These are phyloP conservation scores for Mesodorylaimus sp. DNA, from an alignment of 2,888 invertebrate genomes.

Conservation along the genomic window DNA sequence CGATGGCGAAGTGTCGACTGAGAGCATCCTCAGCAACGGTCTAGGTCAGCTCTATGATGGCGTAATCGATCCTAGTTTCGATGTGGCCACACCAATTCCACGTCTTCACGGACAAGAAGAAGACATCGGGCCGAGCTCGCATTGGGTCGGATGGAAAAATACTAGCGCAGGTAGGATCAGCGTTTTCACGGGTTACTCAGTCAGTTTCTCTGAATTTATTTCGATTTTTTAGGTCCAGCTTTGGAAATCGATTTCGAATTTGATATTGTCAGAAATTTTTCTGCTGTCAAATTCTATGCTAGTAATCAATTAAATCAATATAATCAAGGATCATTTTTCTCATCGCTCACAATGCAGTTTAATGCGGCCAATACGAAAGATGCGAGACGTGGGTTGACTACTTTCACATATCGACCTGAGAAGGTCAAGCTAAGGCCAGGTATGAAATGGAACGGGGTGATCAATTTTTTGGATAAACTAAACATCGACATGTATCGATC, in stretches of 20 bases:
- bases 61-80: constrained; percentile 11
- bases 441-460: too few species aligned
- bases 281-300: constrained; percentile 56
- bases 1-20: constrained; percentile 46
- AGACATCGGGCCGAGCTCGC: constrained; percentile 42
- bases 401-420: too few species aligned
- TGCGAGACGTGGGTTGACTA: too few species aligned
- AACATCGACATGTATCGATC: too few species aligned
- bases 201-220: too few species aligned
- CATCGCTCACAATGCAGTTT: too few species aligned
- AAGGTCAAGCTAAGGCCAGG: too few species aligned
- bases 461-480: too few species aligned
- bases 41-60: constrained; percentile 49
- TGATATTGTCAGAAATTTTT: constrained; percentile 67
- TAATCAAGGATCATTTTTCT: too few species aligned
- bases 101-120: too few species aligned
- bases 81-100: neutral
- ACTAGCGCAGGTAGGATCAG: constrained; percentile 43
- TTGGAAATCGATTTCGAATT: constrained; percentile 49
- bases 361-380: too few species aligned
- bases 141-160: constrained; percentile 79
- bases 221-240: constrained; percentile 1
- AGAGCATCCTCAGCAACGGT: constrained; percentile 55
- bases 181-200: too few species aligned
- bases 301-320: constrained; percentile 61